Percentiles rank a stretch among this genome's conserved stretches.
Evolutionary conservation across 2,113 vertebrate species (phyloP).

Genomic region (Thunnus maccoyii): DNA sequence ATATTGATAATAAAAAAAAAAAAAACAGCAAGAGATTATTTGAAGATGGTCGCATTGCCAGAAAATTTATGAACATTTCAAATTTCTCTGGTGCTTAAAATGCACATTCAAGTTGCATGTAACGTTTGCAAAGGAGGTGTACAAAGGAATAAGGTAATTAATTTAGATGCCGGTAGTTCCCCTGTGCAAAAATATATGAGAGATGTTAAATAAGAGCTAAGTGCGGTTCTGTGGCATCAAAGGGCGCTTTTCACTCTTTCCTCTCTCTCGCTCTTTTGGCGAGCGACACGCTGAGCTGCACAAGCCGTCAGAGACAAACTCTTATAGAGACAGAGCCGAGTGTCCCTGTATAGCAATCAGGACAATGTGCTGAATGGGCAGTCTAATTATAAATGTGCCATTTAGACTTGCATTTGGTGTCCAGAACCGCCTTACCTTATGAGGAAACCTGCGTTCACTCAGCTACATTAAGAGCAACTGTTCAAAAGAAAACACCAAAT

Average conservation of each 20-base stretch:
- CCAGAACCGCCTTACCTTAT: constrained; percentile 99
- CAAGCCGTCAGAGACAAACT: constrained; percentile 76
- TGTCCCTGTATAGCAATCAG: constrained; percentile 92
- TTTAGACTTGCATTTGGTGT: constrained; percentile 93
- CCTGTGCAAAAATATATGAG: constrained; percentile 26
- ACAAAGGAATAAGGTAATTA: constrained; percentile 20
- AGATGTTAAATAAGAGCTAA: constrained; percentile 50
- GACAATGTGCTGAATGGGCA: constrained; percentile 99
- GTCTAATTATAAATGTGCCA: constrained; percentile 99
- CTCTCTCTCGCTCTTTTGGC: constrained; percentile 42
- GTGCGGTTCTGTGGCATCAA: constrained; percentile 54
- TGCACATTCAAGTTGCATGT: background rate
- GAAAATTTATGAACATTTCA: constrained; percentile 5
- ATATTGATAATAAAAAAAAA: background rate
- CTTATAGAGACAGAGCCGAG: constrained; percentile 88
- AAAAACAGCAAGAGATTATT: constrained; percentile 8
- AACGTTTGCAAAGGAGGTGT: background rate
- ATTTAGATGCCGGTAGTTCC: constrained; percentile 35
- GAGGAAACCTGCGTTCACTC: constrained; percentile 91
- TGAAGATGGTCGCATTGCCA: background rate
- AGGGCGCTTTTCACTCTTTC: constrained; percentile 64
- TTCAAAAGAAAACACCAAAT: constrained; percentile 95
- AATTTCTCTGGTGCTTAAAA: constrained; percentile 17
- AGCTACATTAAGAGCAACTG: constrained; percentile 89
- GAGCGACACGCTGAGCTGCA: constrained; percentile 80